These are phyloP conservation scores for Scarus forsteni DNA, from an alignment of 2,797 vertebrate genomes.

Conservation along the genomic window DNA sequence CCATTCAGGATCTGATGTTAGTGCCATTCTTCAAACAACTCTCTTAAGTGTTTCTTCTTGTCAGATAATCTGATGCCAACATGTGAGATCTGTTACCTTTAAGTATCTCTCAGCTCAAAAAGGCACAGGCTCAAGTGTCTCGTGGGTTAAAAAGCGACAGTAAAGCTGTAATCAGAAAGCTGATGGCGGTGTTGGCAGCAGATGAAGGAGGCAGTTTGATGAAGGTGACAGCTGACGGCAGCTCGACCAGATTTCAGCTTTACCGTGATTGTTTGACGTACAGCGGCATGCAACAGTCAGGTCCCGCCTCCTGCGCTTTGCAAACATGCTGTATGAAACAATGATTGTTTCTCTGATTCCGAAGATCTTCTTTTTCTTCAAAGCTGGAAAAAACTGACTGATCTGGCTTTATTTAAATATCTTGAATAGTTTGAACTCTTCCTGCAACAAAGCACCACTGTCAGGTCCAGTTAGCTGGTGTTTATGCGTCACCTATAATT, in stretches of 20 bases:
- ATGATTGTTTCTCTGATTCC: no score
- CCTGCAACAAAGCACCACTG: no score
- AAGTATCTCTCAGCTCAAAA: conserved; percentile 2
- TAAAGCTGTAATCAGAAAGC: not conserved
- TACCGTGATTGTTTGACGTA: not conserved
- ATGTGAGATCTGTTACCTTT: not conserved
- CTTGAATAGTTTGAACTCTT: no score
- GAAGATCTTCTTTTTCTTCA: no score
- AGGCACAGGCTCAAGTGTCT: not conserved
- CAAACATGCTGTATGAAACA: no score
- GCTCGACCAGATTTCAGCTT: not conserved
- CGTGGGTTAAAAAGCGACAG: not conserved
- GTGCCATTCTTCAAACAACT: not conserved
- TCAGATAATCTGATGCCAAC: not conserved
- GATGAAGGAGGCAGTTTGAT: conserved; percentile 15
- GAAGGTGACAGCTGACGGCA: not conserved
- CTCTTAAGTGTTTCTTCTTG: not conserved
- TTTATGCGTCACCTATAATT: no score
- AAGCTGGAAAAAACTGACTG: no score
- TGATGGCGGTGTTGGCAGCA: conserved; percentile 16
- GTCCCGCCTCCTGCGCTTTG: not conserved
- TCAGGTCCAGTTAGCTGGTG: no score
- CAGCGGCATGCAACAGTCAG: not conserved
- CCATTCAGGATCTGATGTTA: not conserved
- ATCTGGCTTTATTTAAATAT: no score